Percentiles rank a stretch among this genome's conserved stretches.
phyloP scores from a whole-genome alignment of 2,797 vertebrate genomes.

The Eulemur rubriventer region DNA sequence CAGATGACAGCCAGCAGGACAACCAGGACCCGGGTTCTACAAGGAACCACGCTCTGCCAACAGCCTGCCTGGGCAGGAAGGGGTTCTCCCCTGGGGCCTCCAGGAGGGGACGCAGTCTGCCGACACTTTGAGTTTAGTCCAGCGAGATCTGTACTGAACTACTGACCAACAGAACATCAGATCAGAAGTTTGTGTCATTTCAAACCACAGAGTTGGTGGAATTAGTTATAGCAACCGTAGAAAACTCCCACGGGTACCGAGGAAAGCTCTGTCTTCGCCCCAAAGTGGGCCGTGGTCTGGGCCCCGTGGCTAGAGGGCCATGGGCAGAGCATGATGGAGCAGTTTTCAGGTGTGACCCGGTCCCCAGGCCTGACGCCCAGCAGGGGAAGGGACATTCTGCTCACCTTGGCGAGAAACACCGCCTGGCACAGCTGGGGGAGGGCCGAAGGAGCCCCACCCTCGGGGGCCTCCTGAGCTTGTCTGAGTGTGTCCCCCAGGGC shows the following conservation, averaged over 20 bases:
- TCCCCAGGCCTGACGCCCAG: accelerated
- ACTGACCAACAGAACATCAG: background rate
- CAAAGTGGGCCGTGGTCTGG: background rate
- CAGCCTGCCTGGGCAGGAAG: background rate
- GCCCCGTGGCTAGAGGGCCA: background rate
- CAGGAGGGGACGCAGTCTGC: background rate
- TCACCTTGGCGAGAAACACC: accelerated
- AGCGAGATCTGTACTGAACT: accelerated
- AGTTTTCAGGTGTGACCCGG: background rate
- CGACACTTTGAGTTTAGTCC: background rate
- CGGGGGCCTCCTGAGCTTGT: accelerated
- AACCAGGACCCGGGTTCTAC: background rate
- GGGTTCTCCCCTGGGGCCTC: no score
- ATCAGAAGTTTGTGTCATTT: accelerated
- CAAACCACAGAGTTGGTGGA: accelerated
- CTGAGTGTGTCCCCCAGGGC: background rate
- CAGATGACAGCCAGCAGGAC: background rate
- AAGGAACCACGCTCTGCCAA: background rate
- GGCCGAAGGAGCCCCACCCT: accelerated
- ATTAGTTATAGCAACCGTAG: accelerated
- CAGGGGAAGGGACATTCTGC: background rate
- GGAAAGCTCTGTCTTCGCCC: background rate
- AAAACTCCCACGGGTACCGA: no score
- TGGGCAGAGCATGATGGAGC: background rate
- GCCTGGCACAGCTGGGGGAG: background rate